phyloP scores from a whole-genome alignment of 2,888 invertebrate genomes.

The Sinotaia quadrata region DNA sequence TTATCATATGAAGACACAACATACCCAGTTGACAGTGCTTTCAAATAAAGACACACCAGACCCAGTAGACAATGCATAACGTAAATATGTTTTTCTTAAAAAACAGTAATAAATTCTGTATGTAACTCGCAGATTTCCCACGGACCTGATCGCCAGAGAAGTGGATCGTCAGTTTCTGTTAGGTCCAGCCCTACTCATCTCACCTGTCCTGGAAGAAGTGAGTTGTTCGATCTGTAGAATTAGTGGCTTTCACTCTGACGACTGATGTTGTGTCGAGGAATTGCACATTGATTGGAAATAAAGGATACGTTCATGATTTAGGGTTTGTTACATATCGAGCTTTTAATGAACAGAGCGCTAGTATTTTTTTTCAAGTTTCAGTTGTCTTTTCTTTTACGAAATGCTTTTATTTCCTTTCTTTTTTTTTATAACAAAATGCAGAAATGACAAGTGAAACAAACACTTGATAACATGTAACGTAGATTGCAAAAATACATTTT shows the following conservation, averaged over 20 bases:
- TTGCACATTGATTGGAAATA: too few species aligned
- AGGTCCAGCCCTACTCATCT: slow-evolving; percentile 69
- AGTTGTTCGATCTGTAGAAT: neutral
- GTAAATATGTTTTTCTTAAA: neutral
- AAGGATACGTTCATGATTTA: too few species aligned
- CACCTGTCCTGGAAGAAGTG: slow-evolving; percentile 54
- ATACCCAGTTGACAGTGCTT: too few species aligned
- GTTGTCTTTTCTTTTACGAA: neutral
- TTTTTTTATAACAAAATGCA: too few species aligned
- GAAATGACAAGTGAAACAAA: too few species aligned
- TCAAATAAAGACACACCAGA: too few species aligned
- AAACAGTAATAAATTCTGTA: neutral
- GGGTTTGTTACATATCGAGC: neutral
- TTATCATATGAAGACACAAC: too few species aligned
- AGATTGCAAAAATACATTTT: too few species aligned
- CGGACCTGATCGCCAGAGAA: slow-evolving; percentile 42
- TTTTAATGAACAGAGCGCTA: neutral
- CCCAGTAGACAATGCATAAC: neutral
- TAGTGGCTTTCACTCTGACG: neutral
- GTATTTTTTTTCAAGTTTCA: neutral
- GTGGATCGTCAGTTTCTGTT: slow-evolving; percentile 62
- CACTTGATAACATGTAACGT: too few species aligned
- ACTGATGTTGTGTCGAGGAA: neutral
- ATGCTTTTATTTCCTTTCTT: too few species aligned
- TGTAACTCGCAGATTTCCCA: slow-evolving; percentile 32